These are phyloP conservation scores for Pseudorhiza aurosa DNA, from an alignment of 30 jellyfish, hydroid and myxozoan species.

Conservation along the genomic window DNA sequence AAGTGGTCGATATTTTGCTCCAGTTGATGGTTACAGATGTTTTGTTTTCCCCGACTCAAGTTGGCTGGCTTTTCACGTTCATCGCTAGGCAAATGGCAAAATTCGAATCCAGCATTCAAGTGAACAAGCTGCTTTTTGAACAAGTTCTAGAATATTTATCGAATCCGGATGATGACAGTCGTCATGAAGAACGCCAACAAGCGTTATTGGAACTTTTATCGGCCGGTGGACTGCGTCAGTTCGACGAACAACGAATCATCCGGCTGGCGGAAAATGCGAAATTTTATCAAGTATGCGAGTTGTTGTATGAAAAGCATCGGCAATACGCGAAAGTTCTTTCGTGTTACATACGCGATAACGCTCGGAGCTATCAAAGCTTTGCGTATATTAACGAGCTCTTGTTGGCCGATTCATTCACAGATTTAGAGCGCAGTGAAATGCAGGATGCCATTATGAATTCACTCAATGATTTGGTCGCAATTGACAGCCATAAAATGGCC, in stretches of 20 bases:
- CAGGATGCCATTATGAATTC: constrained; percentile 78
- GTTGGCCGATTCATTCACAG: constrained; percentile 91
- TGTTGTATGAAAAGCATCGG: constrained; percentile 73
- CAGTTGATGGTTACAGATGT: constrained; percentile 91
- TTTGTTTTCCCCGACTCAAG: constrained; percentile 91
- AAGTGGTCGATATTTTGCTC: constrained; percentile 85
- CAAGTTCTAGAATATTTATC: constrained; percentile 93
- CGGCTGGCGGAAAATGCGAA: constrained; percentile 96
- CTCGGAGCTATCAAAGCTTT: constrained; percentile 74
- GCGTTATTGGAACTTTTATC: constrained; percentile 88
- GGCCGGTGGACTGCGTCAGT: constrained; percentile 96
- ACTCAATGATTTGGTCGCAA: constrained; percentile 72
- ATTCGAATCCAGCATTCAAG: constrained; percentile 73
- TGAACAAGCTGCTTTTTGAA: constrained; percentile 88
- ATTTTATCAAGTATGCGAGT: constrained; percentile 96
- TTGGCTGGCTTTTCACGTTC: constrained; percentile 94
- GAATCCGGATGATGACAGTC: constrained; percentile 91
- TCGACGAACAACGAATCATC: constrained; percentile 81
- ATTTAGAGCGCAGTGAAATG: constrained; percentile 79
- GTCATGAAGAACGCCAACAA: constrained; percentile 98
- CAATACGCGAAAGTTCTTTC: constrained; percentile 85
- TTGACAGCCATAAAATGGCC: constrained; percentile 86
- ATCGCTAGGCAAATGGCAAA: constrained; percentile 99
- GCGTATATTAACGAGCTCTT: constrained; percentile 72
- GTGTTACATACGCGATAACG: constrained; percentile 92